Evolutionary conservation across 2,888 invertebrate species (phyloP), one percentile per base, ranked within the genome.

Genomic region (Frankliniella intonsa): DNA sequence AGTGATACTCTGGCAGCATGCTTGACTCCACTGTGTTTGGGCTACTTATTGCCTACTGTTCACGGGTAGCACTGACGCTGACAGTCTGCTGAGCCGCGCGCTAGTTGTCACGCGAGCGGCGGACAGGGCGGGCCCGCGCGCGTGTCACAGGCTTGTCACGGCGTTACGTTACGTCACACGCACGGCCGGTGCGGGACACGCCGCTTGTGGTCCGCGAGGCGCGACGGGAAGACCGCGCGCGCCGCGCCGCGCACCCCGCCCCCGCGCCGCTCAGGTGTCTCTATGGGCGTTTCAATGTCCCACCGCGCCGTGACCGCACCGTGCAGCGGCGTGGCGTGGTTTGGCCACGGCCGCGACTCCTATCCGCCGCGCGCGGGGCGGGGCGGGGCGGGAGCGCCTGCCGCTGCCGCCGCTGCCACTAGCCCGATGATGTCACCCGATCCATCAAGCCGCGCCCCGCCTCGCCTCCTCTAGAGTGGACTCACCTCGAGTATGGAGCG

Each of bases 231-330:
- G 62, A 17, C 14, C 7, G 62, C 62, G 14, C 62, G 62, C 0
- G 62, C 38, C 38, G 38, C 38, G 38, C 38, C 14, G 14, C n/a
- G n/a, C n/a, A n/a, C n/a, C n/a, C n/a, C n/a, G n/a, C n/a, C 62
- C 62, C n/a, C 62, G 11, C 19, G 1, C 62, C 14, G 62, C n/a
- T 38, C 38, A 38, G 38, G 14, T 14, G 62, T 62, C 62, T 3
- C 62, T 38, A 62, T 62, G 62, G 62, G 62, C 62, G 62, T 62
- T 17, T 62, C 62, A 62, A 62, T 62, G 62, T 62, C 62, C 62
- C 17, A 1, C 14, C 14, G 62, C 62, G 62, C 14, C 62, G 62
- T n/a, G 62, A 17, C 17, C 62, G 17, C 62, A n/a, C 62, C 55
- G 38, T 62, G 62, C 19, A 38, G 38, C 38, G 62, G 62, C 17